A percentile compares a stretch with the other conserved stretches of the same genome.
Conservation (phyloP, 1,140 invertebrate genomes). For the Solen grandis region DNA sequence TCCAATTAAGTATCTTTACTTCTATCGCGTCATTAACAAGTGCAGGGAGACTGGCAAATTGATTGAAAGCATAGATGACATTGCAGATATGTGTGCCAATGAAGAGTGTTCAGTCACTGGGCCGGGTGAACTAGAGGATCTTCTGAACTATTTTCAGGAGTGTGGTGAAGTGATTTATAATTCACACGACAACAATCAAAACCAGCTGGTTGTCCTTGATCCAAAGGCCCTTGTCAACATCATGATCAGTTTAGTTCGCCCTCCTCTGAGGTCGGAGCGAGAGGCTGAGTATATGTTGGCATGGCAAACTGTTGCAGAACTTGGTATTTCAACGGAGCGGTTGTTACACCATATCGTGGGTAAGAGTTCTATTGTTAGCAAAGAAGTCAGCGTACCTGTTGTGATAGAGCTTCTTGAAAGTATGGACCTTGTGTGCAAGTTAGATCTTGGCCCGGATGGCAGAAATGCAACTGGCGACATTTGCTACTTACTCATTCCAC, state of each 20-base stretch:
- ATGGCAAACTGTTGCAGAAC: slow-evolving; percentile 54
- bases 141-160: slow-evolving; percentile 58
- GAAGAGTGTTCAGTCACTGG: slow-evolving; percentile 50
- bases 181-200: slow-evolving; percentile 59
- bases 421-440: slow-evolving; percentile 56
- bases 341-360: slow-evolving; percentile 58
- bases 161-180: slow-evolving; percentile 64
- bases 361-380: slow-evolving; percentile 18
- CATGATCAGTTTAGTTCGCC: slow-evolving; percentile 50
- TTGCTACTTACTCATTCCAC: slow-evolving; percentile 57
- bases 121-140: slow-evolving; percentile 56
- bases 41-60: slow-evolving; percentile 33
- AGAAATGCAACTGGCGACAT: slow-evolving; percentile 23
- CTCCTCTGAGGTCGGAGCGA: slow-evolving; percentile 47
- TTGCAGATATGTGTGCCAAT: slow-evolving; percentile 30
- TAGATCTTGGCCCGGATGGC: slow-evolving; percentile 20
- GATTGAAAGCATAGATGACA: slow-evolving; percentile 48
- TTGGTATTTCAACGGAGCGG: slow-evolving; percentile 52
- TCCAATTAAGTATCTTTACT: slow-evolving; percentile 62
- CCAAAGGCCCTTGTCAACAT: slow-evolving; percentile 60
- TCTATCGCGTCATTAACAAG: slow-evolving; percentile 61
- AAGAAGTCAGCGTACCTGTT: slow-evolving; percentile 28
- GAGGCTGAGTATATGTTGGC: slow-evolving; percentile 26
- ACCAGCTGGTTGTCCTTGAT: slow-evolving; percentile 60
- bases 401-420: slow-evolving; percentile 55